Conservation (phyloP, 2,113 vertebrate species). For the Brevimyrus niger region DNA sequence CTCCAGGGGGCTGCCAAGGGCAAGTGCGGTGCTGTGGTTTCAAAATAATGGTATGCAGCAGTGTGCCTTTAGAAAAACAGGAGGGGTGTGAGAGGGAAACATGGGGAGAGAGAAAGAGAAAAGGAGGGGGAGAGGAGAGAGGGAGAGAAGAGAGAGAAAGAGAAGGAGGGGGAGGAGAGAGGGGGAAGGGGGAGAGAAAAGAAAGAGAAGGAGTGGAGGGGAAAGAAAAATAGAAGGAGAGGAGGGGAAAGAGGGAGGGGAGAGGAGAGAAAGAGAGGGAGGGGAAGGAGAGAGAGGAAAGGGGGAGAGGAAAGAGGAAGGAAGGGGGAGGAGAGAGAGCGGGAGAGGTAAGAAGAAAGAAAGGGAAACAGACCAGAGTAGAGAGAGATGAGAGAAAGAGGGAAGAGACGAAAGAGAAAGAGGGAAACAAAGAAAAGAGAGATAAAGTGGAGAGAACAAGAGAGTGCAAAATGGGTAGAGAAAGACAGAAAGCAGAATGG, state of each 20-base stretch:
- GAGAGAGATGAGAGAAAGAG: not conserved
- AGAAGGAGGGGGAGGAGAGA: not conserved
- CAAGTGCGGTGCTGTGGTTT: not conserved
- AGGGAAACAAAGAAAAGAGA: not conserved
- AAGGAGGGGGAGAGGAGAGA: not conserved
- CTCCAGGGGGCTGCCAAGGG: not conserved
- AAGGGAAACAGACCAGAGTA: not conserved
- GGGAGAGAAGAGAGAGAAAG: not conserved
- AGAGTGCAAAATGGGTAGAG: not conserved
- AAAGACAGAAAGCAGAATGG: not conserved
- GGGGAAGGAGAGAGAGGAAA: not conserved
- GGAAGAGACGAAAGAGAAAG: not conserved
- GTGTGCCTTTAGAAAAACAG: not conserved
- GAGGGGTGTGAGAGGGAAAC: not conserved
- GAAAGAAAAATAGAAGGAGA: too few species aligned
- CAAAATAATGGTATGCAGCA: not conserved
- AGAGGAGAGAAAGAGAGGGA: too few species aligned
- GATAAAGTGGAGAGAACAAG: not conserved
- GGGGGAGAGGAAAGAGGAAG: not conserved
- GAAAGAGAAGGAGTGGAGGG: not conserved
- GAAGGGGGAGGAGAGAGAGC: not conserved
- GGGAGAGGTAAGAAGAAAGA: not conserved
- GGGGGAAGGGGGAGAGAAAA: not conserved
- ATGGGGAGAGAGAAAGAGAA: not conserved
- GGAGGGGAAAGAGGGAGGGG: too few species aligned